A percentile compares a stretch with the other conserved stretches of the same genome.
phyloP scores from a whole-genome alignment of 2,113 vertebrate species.

The Struthidea cinerea region DNA sequence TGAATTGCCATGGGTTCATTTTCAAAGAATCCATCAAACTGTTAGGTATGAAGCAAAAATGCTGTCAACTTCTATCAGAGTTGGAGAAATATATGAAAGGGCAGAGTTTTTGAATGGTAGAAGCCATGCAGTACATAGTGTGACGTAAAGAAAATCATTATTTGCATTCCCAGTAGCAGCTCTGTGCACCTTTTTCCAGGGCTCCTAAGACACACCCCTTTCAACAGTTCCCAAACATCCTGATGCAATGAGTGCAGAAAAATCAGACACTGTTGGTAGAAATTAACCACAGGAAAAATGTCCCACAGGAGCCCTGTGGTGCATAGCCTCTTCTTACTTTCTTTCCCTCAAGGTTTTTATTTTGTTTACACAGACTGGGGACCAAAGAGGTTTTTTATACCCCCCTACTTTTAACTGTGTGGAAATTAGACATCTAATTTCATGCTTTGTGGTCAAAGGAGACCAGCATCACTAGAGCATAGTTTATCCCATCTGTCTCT shows the following conservation, averaged over 20 bases:
- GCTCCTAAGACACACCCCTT: background rate
- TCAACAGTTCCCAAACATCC: background rate
- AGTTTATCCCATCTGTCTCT: background rate
- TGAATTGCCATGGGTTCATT: background rate
- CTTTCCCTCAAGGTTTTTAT: background rate
- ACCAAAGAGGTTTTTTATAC: background rate
- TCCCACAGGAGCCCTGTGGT: background rate
- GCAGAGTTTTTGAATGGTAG: background rate
- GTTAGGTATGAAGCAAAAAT: background rate
- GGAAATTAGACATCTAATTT: constrained; percentile 52
- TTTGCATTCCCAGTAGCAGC: background rate
- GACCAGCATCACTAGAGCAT: background rate
- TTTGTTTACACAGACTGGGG: constrained; percentile 3
- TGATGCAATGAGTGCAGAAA: background rate
- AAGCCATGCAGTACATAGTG: background rate
- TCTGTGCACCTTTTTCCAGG: background rate
- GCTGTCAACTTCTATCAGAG: background rate
- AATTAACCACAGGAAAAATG: background rate
- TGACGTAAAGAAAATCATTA: background rate
- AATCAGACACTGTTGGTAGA: background rate
- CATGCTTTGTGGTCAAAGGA: constrained; percentile 49
- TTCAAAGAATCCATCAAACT: background rate
- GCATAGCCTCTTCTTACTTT: background rate
- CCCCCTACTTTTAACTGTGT: constrained; percentile 15
- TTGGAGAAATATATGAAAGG: background rate